A percentile compares a stretch with the other conserved stretches of the same genome.
Evolutionary conservation across 2,113 vertebrate species (phyloP).

Genomic region (Herpailurus yagouaroundi): DNA sequence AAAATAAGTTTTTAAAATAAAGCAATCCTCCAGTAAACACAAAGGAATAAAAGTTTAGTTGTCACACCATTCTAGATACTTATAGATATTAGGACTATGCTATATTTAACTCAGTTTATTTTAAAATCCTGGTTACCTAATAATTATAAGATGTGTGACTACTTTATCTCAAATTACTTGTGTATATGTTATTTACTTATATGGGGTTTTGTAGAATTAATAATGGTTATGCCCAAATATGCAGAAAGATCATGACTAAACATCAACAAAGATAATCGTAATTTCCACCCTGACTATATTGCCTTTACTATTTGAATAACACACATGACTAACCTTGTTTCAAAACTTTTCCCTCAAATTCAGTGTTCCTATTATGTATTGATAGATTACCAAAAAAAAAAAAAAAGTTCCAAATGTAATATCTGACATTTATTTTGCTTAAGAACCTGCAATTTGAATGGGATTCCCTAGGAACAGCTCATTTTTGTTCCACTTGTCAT

Average conservation of each 20-base stretch:
- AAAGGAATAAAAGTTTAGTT: background rate
- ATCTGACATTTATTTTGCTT: background rate
- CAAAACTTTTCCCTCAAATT: background rate
- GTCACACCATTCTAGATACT: background rate
- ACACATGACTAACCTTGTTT: background rate
- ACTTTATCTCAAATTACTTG: background rate
- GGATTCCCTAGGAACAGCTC: rapidly evolving
- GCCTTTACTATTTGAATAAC: background rate
- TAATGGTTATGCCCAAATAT: background rate
- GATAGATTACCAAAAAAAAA: background rate
- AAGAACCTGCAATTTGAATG: background rate
- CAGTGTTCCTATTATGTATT: background rate
- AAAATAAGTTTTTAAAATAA: background rate
- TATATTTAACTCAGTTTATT: background rate
- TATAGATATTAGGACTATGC: background rate
- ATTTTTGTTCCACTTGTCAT: background rate
- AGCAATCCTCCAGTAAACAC: background rate
- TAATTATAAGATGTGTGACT: background rate
- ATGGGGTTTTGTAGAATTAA: background rate
- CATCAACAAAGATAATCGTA: background rate
- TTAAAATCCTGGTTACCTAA: background rate
- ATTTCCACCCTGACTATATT: background rate
- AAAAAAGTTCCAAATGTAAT: background rate
- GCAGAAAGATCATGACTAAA: background rate
- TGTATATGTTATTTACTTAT: background rate